Evolutionary conservation across 2,797 vertebrate genomes (phyloP), one percentile per base, ranked within the genome.

Genomic region (Molossus alvarezi): DNA sequence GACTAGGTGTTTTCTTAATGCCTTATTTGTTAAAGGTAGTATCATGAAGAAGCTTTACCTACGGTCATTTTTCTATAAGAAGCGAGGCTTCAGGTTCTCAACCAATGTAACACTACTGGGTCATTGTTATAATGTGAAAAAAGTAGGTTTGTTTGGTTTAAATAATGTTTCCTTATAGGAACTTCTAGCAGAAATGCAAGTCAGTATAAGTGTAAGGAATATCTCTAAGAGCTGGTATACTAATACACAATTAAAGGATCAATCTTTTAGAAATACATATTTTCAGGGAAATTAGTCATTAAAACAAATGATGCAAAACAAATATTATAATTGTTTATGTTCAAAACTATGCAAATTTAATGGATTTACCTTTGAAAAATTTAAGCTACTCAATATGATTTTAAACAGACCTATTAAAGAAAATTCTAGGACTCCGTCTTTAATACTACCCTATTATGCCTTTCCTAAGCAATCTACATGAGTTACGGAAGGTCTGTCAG

Each of bases 401-500:
- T 94, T 92, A 71, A 91, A 80, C 72, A 89, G 92, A 94, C 60
- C 95, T 95, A 93, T 92, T 77, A 88, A 97, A 95, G 95, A 96
- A 98, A 97, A 94, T 90, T 85, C 87, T 17, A 65, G 21, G 86
- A 72, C 21, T 76, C 9, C 33, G 51, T 91, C 65, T 94, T 96
- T 97, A 98, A 98, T 97, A 95, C 95, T 95, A 75, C 60, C 45
- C 41, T 95, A 75, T 97, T 97, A 96, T 94, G 98, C 97, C 96
- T 98, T 97, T 97, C 97, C 80, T 95, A 97, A 98, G 98, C 95
- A 97, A 97, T 98, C 96, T 97, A 57, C 97, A 69, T 98, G 97
- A 97, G 93, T 97, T 98, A 98, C 95, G 27, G 97, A 95, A 95
- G 96, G 91, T 95, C 87, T 98, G 94, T 97, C 96, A 96, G 96